Conservation (phyloP, 2,888 invertebrate species). For the Bruchidius siliquastri region DNA sequence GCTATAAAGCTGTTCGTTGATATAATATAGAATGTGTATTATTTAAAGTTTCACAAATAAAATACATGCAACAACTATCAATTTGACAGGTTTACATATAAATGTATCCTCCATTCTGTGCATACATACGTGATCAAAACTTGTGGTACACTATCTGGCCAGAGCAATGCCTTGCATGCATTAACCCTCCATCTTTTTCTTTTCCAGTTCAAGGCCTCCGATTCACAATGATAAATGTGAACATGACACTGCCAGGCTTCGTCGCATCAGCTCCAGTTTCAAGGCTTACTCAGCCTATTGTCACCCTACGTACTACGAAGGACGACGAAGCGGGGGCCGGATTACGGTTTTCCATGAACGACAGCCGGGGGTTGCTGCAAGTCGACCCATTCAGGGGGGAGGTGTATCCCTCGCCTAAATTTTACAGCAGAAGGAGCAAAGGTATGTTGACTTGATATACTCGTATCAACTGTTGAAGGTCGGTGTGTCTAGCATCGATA, state of each 20-base stretch:
- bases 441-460: background rate
- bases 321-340: slow-evolving; percentile 7
- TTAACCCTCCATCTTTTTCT: slow-evolving; percentile 5
- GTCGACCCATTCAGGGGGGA: slow-evolving; percentile 28
- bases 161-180: too few relatives aligned
- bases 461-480: too few relatives aligned
- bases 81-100: too few relatives aligned
- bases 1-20: too few relatives aligned
- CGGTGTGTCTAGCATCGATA: too few relatives aligned
- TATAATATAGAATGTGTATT: too few relatives aligned
- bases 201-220: slow-evolving; percentile 36
- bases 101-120: too few relatives aligned
- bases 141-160: too few relatives aligned
- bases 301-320: slow-evolving; percentile 28
- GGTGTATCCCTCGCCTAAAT: slow-evolving; percentile 24
- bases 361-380: slow-evolving; percentile 23
- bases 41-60: too few relatives aligned
- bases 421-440: slow-evolving; percentile 17
- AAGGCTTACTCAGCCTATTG: slow-evolving; percentile 26
- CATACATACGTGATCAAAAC: too few relatives aligned
- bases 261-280: slow-evolving; percentile 25
- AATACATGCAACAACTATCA: too few relatives aligned
- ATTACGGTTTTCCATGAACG: slow-evolving; percentile 25
- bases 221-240: slow-evolving; percentile 38
- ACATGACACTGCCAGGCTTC: slow-evolving; percentile 33